Evolutionary conservation across 2,888 invertebrate genomes (phyloP), one percentile per base, ranked within the genome.

Genomic region (Pristionchus entomophagus): DNA sequence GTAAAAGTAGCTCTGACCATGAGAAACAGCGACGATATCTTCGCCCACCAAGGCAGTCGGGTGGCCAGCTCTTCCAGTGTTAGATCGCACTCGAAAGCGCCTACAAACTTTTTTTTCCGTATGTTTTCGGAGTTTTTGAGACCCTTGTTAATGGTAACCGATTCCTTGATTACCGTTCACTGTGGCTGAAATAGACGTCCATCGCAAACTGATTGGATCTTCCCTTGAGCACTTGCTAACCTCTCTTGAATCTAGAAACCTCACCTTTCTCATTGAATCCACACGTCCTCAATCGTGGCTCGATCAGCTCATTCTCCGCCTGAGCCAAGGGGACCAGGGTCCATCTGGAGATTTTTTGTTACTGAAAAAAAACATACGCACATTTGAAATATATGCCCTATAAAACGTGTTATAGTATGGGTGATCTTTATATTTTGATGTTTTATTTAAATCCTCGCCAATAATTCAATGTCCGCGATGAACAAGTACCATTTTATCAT

Each of bases 291-390:
- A 91, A 84, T 49, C 88, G 86, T 0, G 90, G 91, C 59, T 90
- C 90, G 84, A 91, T 88, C 80, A 91, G 88, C 85, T 90, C 90
- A 45, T 90, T 90, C 59, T 91, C 91, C 35, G 88, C 87, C 77
- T 89, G 88, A 0, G 89, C 89, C 6, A 90, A 84, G 2, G 91
- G 90, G 14, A 91, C 88, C 29, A 91, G 87, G 0, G 89, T 90
- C 91, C 91, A 91, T 59, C 89, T 69, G 62, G 53, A 62, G 22
- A 45, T n/a, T 35, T n/a, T n/a, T n/a, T n/a, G n/a, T n/a, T n/a
- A n/a, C n/a, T n/a, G 53, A 53, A 19, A 53, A 12, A 19, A 53
- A 12, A 53, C 12, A 53, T 53, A 53, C 19, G 53, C 53, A 53
- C 53, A 17, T 53, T 17, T 53, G 14, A 17, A 53, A 53, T 53